Percentiles rank a stretch among this genome's conserved stretches.
These are phyloP conservation scores for Meriones unguiculatus DNA, from an alignment of 2,113 vertebrate genomes.

Conservation along the genomic window DNA sequence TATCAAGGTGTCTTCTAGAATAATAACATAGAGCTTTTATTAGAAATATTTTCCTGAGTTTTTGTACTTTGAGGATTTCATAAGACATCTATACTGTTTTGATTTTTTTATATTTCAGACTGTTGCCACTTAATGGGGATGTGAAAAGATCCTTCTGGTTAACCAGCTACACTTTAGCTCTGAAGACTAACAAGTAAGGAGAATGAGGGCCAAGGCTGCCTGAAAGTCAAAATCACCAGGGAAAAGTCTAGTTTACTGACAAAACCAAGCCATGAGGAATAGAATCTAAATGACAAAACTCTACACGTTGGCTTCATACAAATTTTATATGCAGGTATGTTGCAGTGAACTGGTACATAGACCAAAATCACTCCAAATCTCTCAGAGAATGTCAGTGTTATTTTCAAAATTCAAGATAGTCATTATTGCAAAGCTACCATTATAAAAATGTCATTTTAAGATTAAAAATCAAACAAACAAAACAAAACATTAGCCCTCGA, in stretches of 20 bases:
- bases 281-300: neutral
- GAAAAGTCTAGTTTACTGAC: neutral
- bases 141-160: neutral
- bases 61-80: neutral
- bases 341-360: neutral
- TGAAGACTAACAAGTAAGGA: neutral
- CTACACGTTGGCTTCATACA: fast-evolving
- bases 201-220: neutral
- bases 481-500: conserved; percentile 5
- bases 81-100: neutral
- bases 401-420: conserved; percentile 64
- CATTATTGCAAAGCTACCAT: neutral
- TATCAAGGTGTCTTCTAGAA: conserved; percentile 7
- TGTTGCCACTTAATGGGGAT: neutral
- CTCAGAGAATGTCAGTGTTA: neutral
- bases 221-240: neutral
- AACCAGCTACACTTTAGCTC: neutral
- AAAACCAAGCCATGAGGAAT: neutral
- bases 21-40: neutral
- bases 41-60: neutral
- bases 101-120: neutral
- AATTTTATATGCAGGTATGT: neutral
- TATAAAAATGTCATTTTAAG: neutral
- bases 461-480: neutral
- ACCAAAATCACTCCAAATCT: neutral